Evolutionary conservation across 2,113 vertebrate species (phyloP).

Genomic region (Axis porcinus): DNA sequence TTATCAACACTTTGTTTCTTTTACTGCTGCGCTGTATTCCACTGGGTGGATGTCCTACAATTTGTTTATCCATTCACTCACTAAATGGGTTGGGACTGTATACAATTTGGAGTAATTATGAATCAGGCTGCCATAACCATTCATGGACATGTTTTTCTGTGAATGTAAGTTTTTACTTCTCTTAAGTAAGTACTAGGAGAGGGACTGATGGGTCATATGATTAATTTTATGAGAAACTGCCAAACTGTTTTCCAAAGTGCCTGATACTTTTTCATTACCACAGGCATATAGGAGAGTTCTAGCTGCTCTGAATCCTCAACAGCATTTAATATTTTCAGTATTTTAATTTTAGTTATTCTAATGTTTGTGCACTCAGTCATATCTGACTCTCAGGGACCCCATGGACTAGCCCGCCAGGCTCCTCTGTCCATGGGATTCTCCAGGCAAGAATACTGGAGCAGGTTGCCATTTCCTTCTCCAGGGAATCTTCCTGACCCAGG

Average conservation of each 20-base stretch:
- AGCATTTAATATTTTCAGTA: not conserved
- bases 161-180: not conserved
- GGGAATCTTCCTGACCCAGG: not conserved
- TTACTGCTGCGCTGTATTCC: not conserved
- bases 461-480: not conserved
- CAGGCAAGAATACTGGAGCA: not conserved
- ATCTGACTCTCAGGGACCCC: not conserved
- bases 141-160: not conserved
- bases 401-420: not conserved
- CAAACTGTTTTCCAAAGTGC: not conserved
- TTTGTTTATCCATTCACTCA: not conserved
- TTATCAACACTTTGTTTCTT: not conserved
- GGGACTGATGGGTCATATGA: not conserved
- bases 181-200: not conserved
- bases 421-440: not conserved
- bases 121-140: not conserved
- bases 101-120: not conserved
- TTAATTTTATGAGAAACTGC: not conserved
- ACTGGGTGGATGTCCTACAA: not conserved
- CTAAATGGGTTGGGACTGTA: not conserved
- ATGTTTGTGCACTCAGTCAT: not conserved
- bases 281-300: not conserved
- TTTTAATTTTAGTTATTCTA: not conserved
- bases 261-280: not conserved
- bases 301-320: not conserved